phyloP scores from a whole-genome alignment of 2,888 invertebrate genomes.

The Cataglyphis cursor region DNA sequence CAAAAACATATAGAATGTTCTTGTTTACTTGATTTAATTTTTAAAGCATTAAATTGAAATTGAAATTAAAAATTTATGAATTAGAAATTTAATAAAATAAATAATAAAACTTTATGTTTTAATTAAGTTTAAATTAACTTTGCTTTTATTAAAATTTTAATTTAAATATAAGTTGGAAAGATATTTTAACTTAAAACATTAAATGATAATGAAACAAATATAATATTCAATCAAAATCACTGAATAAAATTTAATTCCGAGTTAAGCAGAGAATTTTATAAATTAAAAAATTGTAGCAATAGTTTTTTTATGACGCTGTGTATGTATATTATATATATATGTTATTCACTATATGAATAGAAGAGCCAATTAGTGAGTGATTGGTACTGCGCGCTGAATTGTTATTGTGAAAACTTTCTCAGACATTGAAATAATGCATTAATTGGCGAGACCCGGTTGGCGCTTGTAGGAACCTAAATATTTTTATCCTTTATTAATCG shows the following conservation, averaged over 20 bases:
- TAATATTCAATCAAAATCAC: neutral
- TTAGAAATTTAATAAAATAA: neutral
- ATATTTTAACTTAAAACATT: neutral
- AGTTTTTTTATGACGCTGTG: slow-evolving; percentile 9
- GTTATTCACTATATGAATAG: slow-evolving; percentile 20
- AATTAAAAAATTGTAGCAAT: neutral
- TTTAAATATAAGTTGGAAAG: neutral
- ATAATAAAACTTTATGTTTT: neutral
- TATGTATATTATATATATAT: neutral
- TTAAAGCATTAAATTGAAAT: neutral
- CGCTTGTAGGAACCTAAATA: slow-evolving; percentile 24
- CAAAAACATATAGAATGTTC: neutral
- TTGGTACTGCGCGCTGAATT: slow-evolving; percentile 32
- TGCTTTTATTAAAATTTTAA: slow-evolving; percentile 2
- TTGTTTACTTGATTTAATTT: neutral
- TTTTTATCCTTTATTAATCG: slow-evolving; percentile 35
- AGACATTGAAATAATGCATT: slow-evolving; percentile 30
- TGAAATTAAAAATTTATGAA: neutral
- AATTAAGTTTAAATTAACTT: neutral
- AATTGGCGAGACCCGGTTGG: slow-evolving; percentile 39
- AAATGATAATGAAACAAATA: neutral
- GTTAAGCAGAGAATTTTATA: neutral
- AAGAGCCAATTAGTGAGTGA: slow-evolving; percentile 37
- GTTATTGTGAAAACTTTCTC: slow-evolving; percentile 23
- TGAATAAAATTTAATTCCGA: neutral